Evolutionary conservation across 2,113 vertebrate species (phyloP).

Genomic region (Pollimyrus isidori): DNA sequence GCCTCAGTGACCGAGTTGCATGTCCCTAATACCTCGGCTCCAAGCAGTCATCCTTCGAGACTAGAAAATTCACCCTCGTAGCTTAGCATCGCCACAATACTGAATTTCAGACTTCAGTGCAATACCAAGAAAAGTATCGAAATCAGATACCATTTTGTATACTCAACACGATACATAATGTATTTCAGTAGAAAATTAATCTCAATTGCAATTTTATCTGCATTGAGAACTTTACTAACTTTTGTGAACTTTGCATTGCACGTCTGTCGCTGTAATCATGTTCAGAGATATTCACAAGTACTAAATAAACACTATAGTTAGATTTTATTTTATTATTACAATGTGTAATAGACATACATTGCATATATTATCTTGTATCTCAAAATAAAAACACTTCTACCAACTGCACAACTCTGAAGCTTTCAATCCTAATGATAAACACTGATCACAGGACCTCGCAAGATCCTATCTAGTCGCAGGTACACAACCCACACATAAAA

Average conservation of each 20-base stretch:
- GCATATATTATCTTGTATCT: neutral
- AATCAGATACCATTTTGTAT: neutral
- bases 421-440: neutral
- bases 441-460: neutral
- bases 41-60: neutral
- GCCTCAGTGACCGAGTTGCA: neutral
- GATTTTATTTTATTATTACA: too few species aligned
- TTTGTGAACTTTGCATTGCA: neutral
- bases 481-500: neutral
- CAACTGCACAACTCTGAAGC: neutral
- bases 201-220: too few species aligned
- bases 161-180: too few species aligned
- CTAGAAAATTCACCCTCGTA: neutral
- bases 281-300: neutral
- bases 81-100: neutral
- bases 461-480: neutral
- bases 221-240: neutral
- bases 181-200: too few species aligned
- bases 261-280: neutral
- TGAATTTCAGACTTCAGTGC: neutral
- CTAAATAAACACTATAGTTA: neutral
- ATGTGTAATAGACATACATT: too few species aligned
- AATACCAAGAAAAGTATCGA: neutral
- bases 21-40: neutral
- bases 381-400: neutral